A percentile compares a stretch with the other conserved stretches of the same genome.
phyloP scores from a whole-genome alignment of 2,888 invertebrate genomes.

The Archips crataeganus region DNA sequence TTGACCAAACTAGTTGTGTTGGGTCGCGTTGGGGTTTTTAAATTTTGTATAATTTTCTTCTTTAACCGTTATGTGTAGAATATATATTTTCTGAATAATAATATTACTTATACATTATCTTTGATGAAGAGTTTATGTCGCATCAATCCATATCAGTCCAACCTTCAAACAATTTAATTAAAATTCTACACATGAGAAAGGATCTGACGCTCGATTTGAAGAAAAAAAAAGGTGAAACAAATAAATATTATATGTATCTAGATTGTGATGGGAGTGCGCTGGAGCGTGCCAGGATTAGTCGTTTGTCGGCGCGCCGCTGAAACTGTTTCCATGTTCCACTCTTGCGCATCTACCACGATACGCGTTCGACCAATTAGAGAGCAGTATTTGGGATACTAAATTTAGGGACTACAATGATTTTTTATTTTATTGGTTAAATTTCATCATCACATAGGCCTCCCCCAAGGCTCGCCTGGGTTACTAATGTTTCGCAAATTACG shows the following conservation, averaged over 20 bases:
- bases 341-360: not conserved
- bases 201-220: not conserved
- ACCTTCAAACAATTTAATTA: not conserved
- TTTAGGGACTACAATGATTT: too few species aligned
- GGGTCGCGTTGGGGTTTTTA: too few species aligned
- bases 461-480: too few species aligned
- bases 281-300: not conserved
- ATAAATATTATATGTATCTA: slow-evolving; percentile 17
- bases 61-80: too few species aligned
- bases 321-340: slow-evolving; percentile 63
- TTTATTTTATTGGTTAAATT: too few species aligned
- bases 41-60: too few species aligned
- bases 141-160: not conserved
- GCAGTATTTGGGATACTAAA: not conserved
- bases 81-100: too few species aligned
- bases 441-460: too few species aligned
- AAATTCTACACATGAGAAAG: not conserved
- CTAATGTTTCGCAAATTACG: too few species aligned
- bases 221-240: not conserved
- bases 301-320: slow-evolving; percentile 49
- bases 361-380: slow-evolving; percentile 45
- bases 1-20: too few species aligned
- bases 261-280: slow-evolving; percentile 14
- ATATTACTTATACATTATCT: too few species aligned
- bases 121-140: not conserved